Evolutionary conservation across 2,888 invertebrate species (phyloP), one percentile per base, ranked within the genome.

Genomic region (Drymonia ruficornis): DNA sequence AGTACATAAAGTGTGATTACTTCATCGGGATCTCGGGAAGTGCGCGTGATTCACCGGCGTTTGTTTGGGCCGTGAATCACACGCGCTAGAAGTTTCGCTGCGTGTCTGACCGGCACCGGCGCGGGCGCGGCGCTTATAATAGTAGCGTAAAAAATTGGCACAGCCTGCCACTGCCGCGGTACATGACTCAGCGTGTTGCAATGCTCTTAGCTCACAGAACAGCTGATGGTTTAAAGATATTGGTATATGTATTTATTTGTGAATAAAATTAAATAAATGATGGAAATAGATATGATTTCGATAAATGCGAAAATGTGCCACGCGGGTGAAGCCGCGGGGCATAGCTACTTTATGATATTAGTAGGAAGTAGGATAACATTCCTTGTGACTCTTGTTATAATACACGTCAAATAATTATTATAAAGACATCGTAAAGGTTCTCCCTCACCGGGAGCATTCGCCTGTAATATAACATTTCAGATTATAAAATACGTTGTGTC

Each of bases 191-290:
- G 57, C 50, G 47, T 47, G 11, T 57, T 49, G 23, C 34, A 44
- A 53, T 47, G 42, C 43, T 55, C 46, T 53, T 44, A 66, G 62
- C 55, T 55, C 54, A 61, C 36, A 45, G 7, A 49, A 58, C 67
- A 66, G 63, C 59, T 59, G 67, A 59, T 53, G 52, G 47, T 15
- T n/a, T 16, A 18, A 2, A 7, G 15, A 38, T 11, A 5, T 38
- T 7, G 9, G 38, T 38, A 38, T 38, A n/a, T n/a, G n/a, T n/a
- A n/a, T 38, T 38, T 9, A n/a, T 13, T 38, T 11, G 38, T n/a
- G n/a, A n/a, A n/a, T n/a, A n/a, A n/a, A n/a, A n/a, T n/a, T n/a
- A n/a, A n/a, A n/a, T n/a, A n/a, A n/a, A n/a, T n/a, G n/a, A n/a
- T n/a, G n/a, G n/a, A n/a, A n/a, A n/a, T n/a, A n/a, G n/a, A n/a